phyloP scores from a whole-genome alignment of 2,797 vertebrate genomes.

The Centropyge bicolor region DNA sequence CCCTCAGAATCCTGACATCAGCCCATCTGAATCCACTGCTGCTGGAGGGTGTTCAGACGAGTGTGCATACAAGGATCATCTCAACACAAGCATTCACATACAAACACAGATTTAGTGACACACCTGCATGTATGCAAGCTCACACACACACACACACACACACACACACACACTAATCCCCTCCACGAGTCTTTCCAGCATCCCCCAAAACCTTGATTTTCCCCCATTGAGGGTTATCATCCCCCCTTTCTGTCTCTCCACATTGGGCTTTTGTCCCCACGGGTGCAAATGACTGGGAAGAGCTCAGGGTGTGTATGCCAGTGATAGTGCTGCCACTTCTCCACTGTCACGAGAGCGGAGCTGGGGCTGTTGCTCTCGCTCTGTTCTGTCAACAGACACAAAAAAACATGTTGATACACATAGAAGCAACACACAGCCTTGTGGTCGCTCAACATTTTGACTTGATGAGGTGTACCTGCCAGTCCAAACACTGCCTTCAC shows the following conservation, averaged over 20 bases:
- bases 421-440: slow-evolving; percentile 36
- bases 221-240: slow-evolving; percentile 70
- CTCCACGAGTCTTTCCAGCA: slow-evolving; percentile 63
- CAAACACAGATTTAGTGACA: slow-evolving; percentile 80
- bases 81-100: slow-evolving; percentile 64
- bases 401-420: slow-evolving; percentile 33
- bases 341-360: slow-evolving; percentile 64
- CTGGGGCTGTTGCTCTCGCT: slow-evolving; percentile 45
- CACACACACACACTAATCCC: slow-evolving; percentile 73
- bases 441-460: slow-evolving; percentile 27
- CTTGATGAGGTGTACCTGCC: slow-evolving; percentile 35
- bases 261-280: slow-evolving; percentile 71
- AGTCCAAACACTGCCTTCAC: slow-evolving; percentile 22
- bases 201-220: slow-evolving; percentile 66
- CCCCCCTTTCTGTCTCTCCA: slow-evolving; percentile 66
- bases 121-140: slow-evolving; percentile 77
- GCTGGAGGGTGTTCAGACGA: slow-evolving; percentile 75
- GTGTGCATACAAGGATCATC: slow-evolving; percentile 71
- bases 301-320: slow-evolving; percentile 66
- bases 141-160: slow-evolving; percentile 64
- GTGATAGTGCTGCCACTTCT: slow-evolving; percentile 71
- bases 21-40: slow-evolving; percentile 74
- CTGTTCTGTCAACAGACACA: slow-evolving; percentile 54
- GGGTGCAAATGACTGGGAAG: slow-evolving; percentile 72
- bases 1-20: slow-evolving; percentile 77